Percentiles rank a stretch among this genome's conserved stretches.
Evolutionary conservation across 1,140 invertebrate species (phyloP).

Genomic region (Drosophila pachea): DNA sequence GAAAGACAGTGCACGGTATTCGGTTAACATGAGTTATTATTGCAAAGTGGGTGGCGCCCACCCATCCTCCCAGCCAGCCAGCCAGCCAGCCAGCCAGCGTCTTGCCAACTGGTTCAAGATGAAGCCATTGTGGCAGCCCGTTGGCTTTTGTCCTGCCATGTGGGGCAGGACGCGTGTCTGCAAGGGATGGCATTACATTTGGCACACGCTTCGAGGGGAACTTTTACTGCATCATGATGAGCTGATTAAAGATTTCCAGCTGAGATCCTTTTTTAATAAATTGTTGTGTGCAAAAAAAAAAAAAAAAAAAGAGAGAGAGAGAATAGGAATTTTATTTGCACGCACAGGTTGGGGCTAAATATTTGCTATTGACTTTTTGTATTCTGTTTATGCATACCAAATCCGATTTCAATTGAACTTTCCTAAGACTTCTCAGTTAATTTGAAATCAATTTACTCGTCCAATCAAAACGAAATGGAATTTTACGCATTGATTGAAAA

Average conservation of each 20-base stretch:
- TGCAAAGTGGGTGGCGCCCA: conserved; percentile 44
- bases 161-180: neutral
- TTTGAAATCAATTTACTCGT: too few species aligned
- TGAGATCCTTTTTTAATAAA: conserved; percentile 11
- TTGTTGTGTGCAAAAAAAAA: neutral
- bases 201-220: conserved; percentile 12
- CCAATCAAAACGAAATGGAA: too few species aligned
- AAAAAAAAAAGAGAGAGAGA: neutral
- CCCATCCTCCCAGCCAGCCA: too few species aligned
- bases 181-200: conserved; percentile 9
- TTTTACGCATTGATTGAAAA: too few species aligned
- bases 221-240: conserved; percentile 18
- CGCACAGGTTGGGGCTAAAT: too few species aligned
- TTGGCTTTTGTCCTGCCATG: conserved; percentile 24
- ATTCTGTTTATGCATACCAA: too few species aligned
- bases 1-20: conserved; percentile 68
- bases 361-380: too few species aligned
- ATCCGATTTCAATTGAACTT: too few species aligned
- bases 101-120: conserved; percentile 58
- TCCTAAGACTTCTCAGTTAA: too few species aligned
- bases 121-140: conserved; percentile 24
- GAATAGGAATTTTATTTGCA: neutral
- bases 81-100: conserved; percentile 25
- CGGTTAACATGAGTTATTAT: conserved; percentile 76
- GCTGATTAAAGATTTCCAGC: conserved; percentile 16